A percentile compares a stretch with the other conserved stretches of the same genome.
Evolutionary conservation across 2,113 vertebrate genomes (phyloP).

Genomic region (Isurus oxyrinchus): DNA sequence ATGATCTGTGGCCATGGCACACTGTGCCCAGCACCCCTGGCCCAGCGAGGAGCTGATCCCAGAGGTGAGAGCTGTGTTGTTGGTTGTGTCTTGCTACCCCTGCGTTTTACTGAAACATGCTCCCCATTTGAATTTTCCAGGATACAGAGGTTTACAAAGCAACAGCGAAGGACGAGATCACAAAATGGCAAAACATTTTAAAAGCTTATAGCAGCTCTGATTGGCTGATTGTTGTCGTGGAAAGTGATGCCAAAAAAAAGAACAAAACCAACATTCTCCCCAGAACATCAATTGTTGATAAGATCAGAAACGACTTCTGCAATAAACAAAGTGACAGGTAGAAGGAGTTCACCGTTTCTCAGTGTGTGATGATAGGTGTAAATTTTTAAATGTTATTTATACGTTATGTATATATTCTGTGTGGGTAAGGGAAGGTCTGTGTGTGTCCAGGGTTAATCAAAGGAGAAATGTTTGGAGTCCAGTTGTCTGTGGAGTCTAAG

Average conservation of each 20-base stretch:
- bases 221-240: slow-evolving; percentile 94
- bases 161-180: slow-evolving; percentile 87
- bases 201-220: slow-evolving; percentile 74
- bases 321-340: slow-evolving; percentile 99
- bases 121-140: slow-evolving; percentile 49
- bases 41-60: background rate
- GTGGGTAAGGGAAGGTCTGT: too few relatives aligned
- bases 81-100: background rate
- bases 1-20: too few relatives aligned
- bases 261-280: slow-evolving; percentile 98
- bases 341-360: background rate
- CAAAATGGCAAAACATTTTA: slow-evolving; percentile 87
- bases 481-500: too few relatives aligned
- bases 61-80: background rate
- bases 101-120: too few relatives aligned
- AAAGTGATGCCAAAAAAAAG: slow-evolving; percentile 91
- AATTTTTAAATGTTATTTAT: too few relatives aligned
- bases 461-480: too few relatives aligned
- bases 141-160: slow-evolving; percentile 90
- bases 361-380: too few relatives aligned
- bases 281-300: slow-evolving; percentile 91
- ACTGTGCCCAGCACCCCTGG: too few relatives aligned
- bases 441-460: too few relatives aligned
- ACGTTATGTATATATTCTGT: too few relatives aligned
- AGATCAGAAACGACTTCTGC: slow-evolving; percentile 96